Percentiles rank a stretch among this genome's conserved stretches.
Evolutionary conservation across 2,113 vertebrate genomes (phyloP).

Genomic region (Camelus dromedarius): DNA sequence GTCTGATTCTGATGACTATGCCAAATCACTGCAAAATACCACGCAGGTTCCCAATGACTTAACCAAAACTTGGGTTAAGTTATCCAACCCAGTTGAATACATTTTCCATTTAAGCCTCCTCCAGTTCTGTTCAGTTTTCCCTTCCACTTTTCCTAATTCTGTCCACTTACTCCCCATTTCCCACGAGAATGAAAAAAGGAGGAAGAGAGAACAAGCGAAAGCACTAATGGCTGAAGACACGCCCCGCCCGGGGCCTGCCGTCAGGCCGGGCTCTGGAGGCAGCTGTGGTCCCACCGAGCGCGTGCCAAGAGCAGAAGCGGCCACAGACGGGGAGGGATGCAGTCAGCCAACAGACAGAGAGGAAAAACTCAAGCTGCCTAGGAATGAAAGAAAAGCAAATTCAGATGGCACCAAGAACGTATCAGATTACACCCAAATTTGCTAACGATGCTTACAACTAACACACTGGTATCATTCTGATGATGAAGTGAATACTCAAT

Average conservation of each 20-base stretch:
- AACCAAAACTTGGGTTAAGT: not conserved
- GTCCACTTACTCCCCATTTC: not conserved
- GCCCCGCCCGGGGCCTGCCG: not conserved
- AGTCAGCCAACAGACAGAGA: not conserved
- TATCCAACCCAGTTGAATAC: not conserved
- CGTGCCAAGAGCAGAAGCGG: not conserved
- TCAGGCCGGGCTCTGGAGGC: not conserved
- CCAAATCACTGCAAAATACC: not conserved
- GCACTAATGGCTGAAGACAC: not conserved
- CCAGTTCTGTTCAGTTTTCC: not conserved
- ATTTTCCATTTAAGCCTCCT: not conserved
- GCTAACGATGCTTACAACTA: not conserved
- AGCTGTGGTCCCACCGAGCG: not conserved
- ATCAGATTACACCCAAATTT: not conserved
- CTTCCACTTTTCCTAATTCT: not conserved
- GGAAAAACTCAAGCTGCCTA: not conserved
- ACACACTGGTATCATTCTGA: not conserved
- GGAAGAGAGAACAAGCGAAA: not conserved
- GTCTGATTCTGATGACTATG: not conserved
- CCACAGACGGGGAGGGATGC: not conserved
- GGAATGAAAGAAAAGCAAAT: constrained; percentile 49
- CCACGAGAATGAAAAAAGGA: constrained; percentile 7
- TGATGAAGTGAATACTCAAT: not conserved
- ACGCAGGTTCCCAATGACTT: not conserved
- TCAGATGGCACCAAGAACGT: not conserved